Evolutionary conservation across 2,888 invertebrate genomes (phyloP), one percentile per base, ranked within the genome.

Genomic region (Priocnemis perturbator): DNA sequence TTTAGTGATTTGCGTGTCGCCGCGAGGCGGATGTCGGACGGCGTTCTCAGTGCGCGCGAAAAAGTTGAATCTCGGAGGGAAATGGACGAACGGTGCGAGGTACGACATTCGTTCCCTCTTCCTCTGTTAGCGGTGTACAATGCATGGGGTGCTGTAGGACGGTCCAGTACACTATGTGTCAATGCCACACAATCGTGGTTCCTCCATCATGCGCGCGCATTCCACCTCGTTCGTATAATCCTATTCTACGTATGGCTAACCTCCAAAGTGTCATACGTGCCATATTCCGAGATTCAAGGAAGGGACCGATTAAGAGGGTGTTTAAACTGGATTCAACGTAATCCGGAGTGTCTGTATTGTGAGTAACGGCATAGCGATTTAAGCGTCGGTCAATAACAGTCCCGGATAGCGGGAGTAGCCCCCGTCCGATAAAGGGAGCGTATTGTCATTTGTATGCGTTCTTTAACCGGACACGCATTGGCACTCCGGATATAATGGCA

Each of bases 211-310:
- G 50, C 50, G 50, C 50, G 50, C 50, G 50, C 50, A 50, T 50
- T 17, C 50, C 50, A 50, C 50, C 50, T 50, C 50, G 50, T 19
- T 50, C 50, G 50, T 50, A 50, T 50, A 50, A 50, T 50, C 50
- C 50, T 50, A 50, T 50, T 50, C 50, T 50, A 50, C 50, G 50
- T 50, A 50, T 50, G 50, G 50, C 50, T 50, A 50, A 50, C 50
- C 50, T 50, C 50, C 50, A 50, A 50, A 50, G 50, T 50, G 50
- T 50, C 50, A 50, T 50, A 50, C 50, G 50, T 50, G 50, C 50
- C 50, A 50, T 50, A 50, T 50, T 50, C 50, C 50, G 19, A 17
- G 50, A 11, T 50, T 19, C 50, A 19, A 19, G 50, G n/a, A 17
- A 50, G 19, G 50, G 19, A 17, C 19, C 19, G 50, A 19, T 50